Conservation (phyloP, 2,888 invertebrate species). For the Abscondita cerata region DNA sequence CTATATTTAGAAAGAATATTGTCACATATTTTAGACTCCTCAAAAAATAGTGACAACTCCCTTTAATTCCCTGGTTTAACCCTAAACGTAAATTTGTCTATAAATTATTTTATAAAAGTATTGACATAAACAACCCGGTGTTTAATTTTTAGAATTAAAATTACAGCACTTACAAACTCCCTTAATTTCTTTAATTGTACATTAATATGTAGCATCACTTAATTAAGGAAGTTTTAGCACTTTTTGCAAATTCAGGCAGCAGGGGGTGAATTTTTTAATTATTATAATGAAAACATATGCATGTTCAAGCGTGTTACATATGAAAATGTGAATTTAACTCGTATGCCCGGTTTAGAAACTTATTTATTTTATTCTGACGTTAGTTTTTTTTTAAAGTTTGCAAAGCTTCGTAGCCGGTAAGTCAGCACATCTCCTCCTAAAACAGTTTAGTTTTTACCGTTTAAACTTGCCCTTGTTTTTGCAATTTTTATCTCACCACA, state of each 20-base stretch:
- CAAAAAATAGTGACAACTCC: no score
- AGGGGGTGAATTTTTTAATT: slow-evolving; percentile 1
- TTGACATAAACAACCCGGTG: no score
- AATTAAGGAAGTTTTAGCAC: slow-evolving; percentile 6
- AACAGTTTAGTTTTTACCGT: slow-evolving; percentile 1
- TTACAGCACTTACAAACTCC: neutral
- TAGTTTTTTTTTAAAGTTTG: neutral
- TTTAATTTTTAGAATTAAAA: slow-evolving; percentile 4
- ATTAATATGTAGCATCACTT: slow-evolving; percentile 9
- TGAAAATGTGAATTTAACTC: neutral
- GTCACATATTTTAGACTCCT: no score
- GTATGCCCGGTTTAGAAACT: slow-evolving; percentile 2
- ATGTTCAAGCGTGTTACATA: neutral
- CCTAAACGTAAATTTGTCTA: no score
- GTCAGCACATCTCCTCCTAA: neutral
- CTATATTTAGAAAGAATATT: no score
- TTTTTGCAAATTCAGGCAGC: neutral
- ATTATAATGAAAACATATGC: slow-evolving; percentile 8
- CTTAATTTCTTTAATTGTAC: slow-evolving; percentile 9
- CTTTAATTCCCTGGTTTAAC: no score
- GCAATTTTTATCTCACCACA: neutral
- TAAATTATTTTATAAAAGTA: no score
- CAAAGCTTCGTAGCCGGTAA: neutral
- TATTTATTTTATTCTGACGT: neutral
- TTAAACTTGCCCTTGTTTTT: neutral